phyloP scores from a whole-genome alignment of 2,888 invertebrate species.

The Vannuccia rotundouncinata region DNA sequence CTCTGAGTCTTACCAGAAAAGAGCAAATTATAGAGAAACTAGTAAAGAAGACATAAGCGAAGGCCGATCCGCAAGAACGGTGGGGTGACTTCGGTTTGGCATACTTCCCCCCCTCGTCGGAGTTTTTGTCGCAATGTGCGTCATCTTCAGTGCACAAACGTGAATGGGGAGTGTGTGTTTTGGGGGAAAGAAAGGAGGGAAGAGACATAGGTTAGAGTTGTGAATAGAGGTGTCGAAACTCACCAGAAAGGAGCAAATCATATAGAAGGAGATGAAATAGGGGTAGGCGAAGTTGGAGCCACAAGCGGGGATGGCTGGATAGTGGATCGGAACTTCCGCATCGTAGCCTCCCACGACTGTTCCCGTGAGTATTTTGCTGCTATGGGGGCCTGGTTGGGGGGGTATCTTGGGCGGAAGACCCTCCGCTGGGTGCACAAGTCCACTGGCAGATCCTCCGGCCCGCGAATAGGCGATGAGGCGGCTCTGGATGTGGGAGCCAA shows the following conservation, averaged over 20 bases:
- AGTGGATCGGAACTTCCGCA: not conserved
- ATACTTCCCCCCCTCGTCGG: not conserved
- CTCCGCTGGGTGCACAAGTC: not conserved
- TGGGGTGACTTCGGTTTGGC: not conserved
- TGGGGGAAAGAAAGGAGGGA: not conserved
- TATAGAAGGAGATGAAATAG: constrained; percentile 99
- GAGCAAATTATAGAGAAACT: constrained; percentile 98
- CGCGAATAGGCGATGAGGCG: not conserved
- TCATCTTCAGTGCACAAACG: not conserved
- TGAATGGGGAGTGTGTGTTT: not conserved
- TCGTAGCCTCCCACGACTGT: not conserved
- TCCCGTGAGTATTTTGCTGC: not conserved
- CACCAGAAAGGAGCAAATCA: constrained; percentile 95
- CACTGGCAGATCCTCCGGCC: not conserved
- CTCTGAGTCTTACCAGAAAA: constrained; percentile 71
- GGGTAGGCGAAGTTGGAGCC: constrained; percentile 72
- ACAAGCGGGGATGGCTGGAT: constrained; percentile 32
- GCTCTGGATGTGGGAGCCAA: not conserved
- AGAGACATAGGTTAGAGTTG: not conserved
- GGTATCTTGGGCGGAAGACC: not conserved
- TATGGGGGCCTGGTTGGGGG: not conserved
- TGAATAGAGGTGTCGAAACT: constrained; percentile 52
- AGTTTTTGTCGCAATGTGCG: constrained; percentile 21
- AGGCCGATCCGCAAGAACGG: constrained; percentile 47
- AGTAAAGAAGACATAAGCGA: constrained; percentile 98